A percentile compares a stretch with the other conserved stretches of the same genome.
Conservation (phyloP, 2,113 vertebrate genomes). For the Colinus virginianus region DNA sequence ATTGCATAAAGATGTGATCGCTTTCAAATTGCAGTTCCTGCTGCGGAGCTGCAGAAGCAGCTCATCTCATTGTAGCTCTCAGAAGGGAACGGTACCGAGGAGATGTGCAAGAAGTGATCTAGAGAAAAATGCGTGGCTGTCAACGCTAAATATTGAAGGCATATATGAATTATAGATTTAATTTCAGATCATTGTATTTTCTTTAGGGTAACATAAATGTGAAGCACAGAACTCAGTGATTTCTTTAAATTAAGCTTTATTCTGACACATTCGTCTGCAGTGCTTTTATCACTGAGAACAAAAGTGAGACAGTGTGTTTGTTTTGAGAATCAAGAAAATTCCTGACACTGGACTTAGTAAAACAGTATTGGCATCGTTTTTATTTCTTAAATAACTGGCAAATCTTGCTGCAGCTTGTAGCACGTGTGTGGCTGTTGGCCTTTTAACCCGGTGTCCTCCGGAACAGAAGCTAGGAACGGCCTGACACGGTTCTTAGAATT, state of each 20-base stretch:
- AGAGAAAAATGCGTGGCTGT: conserved; percentile 5
- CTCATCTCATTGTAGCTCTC: conserved; percentile 55
- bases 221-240: conserved; percentile 8
- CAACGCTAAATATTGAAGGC: conserved; percentile 21
- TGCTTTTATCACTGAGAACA: conserved; percentile 27
- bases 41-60: conserved; percentile 60
- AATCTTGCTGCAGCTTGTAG: not conserved
- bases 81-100: not conserved
- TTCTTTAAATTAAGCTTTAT: conserved; percentile 25
- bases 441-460: rapidly evolving
- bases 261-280: not conserved
- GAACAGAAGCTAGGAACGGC: not conserved
- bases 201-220: not conserved
- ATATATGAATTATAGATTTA: conserved; percentile 55
- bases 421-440: not conserved
- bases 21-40: conserved; percentile 63
- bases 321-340: not conserved
- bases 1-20: conserved; percentile 54
- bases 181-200: conserved; percentile 51
- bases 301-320: not conserved
- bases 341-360: not conserved
- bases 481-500: not conserved
- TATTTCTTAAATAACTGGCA: not conserved
- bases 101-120: not conserved
- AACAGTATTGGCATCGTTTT: not conserved